Base-by-base conservation (phyloP, 2,797 vertebrate species). In the Gallinago nigripennis region DNA sequence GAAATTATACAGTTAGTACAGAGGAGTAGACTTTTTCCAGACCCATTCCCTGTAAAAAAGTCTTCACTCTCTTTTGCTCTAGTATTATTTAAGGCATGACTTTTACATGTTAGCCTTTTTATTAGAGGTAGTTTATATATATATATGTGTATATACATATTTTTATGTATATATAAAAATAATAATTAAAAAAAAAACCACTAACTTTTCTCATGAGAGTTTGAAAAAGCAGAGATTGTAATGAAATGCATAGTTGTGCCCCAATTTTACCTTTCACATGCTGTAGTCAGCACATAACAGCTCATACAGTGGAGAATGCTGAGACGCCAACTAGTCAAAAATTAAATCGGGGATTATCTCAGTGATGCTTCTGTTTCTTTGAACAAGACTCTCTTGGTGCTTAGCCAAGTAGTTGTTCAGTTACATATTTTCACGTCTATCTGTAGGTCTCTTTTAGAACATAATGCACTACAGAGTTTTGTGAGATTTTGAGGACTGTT, bases 241-340 rank as follows among this genome's bases (percentile, higher is more conserved):
- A 94, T 93, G 60, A 90, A 90, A 95, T 90, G 46, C 92, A 12
- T 20, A 96, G 81, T 84, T 84, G 87, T 95, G 85, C 20, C 79
- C 87, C 77, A 93, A 27, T 92, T 98, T 96, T 88, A 91, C 73
- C 30, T 37, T 64, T 79, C 65, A 30, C 63, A 27, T 92, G 89
- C 86, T 96, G 92, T 97, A 97, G 71, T 95, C 96, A 96, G 82
- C 92, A 97, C 39, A 94, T 78, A 94, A 95, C 12, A 88, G 45
- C 57, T 95, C 72, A 78, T 77, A 82, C 17, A 94, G 69, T 33
- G 73, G 20, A 58, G 57, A 95, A 95, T 15, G 57, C 85, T 96
- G 88, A 96, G 70, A 94, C 88, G 72, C 64, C 69, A 92, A 33
- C 15, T 48, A 88, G 90, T 88, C 94, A 95, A 95, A 97, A 54